Conservation (phyloP, 2,797 vertebrate species). For the Rachycentron canadum region DNA sequence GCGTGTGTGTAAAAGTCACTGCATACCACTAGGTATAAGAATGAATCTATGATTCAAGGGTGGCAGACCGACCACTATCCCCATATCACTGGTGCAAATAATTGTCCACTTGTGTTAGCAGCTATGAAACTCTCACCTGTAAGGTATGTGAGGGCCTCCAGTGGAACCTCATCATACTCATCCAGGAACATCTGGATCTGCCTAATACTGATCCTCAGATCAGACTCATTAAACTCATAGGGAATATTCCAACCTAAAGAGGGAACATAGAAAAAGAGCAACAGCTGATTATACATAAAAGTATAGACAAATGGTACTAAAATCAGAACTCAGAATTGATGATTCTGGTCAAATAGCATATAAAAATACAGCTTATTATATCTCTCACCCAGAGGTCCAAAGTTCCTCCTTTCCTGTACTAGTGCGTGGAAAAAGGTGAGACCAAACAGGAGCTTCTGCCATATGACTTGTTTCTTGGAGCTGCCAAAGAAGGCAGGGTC, state of each 20-base stretch:
- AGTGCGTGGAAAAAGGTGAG: constrained; percentile 96
- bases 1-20: too few species aligned
- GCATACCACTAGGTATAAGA: too few species aligned
- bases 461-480: constrained; percentile 88
- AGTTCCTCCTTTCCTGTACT: constrained; percentile 95
- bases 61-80: neutral
- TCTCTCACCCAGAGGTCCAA: constrained; percentile 91
- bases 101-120: constrained; percentile 3
- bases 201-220: constrained; percentile 92
- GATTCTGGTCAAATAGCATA: neutral
- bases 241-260: constrained; percentile 95
- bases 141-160: constrained; percentile 92
- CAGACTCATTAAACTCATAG: constrained; percentile 96
- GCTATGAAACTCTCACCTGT: constrained; percentile 86
- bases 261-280: neutral
- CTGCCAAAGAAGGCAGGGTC: constrained; percentile 89
- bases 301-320: neutral
- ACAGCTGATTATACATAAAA: neutral
- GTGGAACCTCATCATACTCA: constrained; percentile 91
- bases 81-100: neutral
- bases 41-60: neutral
- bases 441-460: constrained; percentile 93
- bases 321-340: neutral
- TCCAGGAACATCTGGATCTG: constrained; percentile 98
- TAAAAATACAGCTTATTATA: neutral